phyloP scores from a whole-genome alignment of 2,113 vertebrate species.

The Otolemur garnettii region DNA sequence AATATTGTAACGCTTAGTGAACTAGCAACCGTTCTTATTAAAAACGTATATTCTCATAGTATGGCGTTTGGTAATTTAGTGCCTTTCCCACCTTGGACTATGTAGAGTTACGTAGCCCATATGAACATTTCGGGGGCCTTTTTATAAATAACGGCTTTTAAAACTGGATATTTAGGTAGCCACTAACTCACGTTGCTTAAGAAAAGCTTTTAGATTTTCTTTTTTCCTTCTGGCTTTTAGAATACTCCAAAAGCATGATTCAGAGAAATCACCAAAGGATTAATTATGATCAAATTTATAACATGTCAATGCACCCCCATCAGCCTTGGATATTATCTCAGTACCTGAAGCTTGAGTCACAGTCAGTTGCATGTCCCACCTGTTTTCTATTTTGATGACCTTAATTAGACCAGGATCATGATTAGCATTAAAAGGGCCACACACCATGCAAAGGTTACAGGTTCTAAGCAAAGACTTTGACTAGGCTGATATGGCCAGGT shows the following conservation, averaged over 20 bases:
- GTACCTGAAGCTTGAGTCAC: not conserved
- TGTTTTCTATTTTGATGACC: constrained; percentile 24
- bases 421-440: not conserved
- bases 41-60: not conserved
- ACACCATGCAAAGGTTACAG: not conserved
- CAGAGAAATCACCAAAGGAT: constrained; percentile 52
- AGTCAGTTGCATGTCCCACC: not conserved
- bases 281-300: constrained; percentile 40
- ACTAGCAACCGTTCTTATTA: constrained; percentile 50
- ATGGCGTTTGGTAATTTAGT: constrained; percentile 48
- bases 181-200: constrained; percentile 50
- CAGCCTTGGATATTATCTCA: not conserved
- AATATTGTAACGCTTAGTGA: constrained; percentile 48
- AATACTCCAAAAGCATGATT: constrained; percentile 49
- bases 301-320: not conserved
- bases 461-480: not conserved
- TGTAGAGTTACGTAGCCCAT: not conserved
- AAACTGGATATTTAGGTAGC: constrained; percentile 45
- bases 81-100: constrained; percentile 52
- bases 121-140: constrained; percentile 6
- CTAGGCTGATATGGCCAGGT: not conserved
- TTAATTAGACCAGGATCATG: constrained; percentile 33
- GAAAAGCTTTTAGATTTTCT: constrained; percentile 29
- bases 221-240: constrained; percentile 1
- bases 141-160: constrained; percentile 62